Evolutionary conservation across 2,797 vertebrate genomes (phyloP), one percentile per base, ranked within the genome.

Genomic region (Macropus fuliginosus): DNA sequence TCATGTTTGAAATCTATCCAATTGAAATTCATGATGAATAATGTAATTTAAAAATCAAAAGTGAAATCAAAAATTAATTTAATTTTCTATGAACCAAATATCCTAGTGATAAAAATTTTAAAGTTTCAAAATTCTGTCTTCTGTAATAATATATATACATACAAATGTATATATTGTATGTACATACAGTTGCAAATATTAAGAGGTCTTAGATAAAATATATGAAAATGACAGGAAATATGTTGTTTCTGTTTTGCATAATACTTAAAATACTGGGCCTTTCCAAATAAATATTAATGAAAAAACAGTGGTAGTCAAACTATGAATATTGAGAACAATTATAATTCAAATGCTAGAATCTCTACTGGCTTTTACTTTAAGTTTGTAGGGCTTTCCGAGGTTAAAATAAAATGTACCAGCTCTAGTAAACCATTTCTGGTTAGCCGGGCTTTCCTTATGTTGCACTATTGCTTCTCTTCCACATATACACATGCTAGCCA

Each of bases 371-470:
- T 97, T 97, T 97, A 90, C 97, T 98, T 46, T 96, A 93, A 98
- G 95, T 96, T 97, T 97, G 94, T 97, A 98, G 94, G 96, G 96
- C 96, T 98, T 98, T 40, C 98, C 96, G 97, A 98, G 98, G 96
- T 98, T 98, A 98, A 98, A 98, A 96, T 91, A 98, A 98, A 98
- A 97, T 94, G 95, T 93, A 98, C 97, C 94, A 98, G 97, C 97
- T 98, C 97, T 93, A 98, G 92, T 97, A 91, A 96, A 91, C 95
- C 98, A 95, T 96, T 98, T 98, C 96, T 96, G 97, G 97, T 97
- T 98, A 98, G 98, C 97, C 98, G 90, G 91, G 97, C 96, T 98
- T 98, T 94, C 96, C 92, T 97, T 93, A 92, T 94, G 95, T 96
- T 97, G 93, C 95, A 93, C 91, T 98, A 95, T 98, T 98, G 97